These are phyloP conservation scores for Quadroppia sp. DNA, from an alignment of 2,888 invertebrate species.

Conservation along the genomic window DNA sequence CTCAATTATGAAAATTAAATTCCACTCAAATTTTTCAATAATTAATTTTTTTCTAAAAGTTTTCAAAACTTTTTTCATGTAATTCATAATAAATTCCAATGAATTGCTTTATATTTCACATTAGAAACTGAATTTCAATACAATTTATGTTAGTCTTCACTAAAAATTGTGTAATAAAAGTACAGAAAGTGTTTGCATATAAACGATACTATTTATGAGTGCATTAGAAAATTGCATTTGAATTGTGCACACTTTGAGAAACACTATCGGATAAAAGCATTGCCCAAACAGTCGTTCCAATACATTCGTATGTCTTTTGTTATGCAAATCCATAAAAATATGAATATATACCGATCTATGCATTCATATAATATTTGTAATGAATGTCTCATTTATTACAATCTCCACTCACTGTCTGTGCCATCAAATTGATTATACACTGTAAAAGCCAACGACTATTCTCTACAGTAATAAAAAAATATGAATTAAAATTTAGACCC, in stretches of 20 bases:
- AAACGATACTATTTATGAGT: slow-evolving; percentile 26
- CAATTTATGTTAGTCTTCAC: neutral
- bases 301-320: slow-evolving; percentile 23
- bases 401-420: neutral
- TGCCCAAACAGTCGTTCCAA: neutral
- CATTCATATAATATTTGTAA: slow-evolving; percentile 16
- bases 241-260: neutral
- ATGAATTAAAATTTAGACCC: neutral
- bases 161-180: slow-evolving; percentile 18
- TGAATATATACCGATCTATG: neutral
- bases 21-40: too few species aligned
- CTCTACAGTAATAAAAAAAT: neutral
- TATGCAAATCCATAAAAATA: slow-evolving; percentile 23
- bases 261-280: neutral
- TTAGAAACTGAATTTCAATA: slow-evolving; percentile 15
- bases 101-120: neutral
- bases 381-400: slow-evolving; percentile 15
- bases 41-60: too few species aligned
- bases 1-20: too few species aligned
- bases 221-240: slow-evolving; percentile 29
- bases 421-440: slow-evolving; percentile 6
- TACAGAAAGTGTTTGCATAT: slow-evolving; percentile 7
- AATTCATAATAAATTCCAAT: too few species aligned
- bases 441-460: neutral
- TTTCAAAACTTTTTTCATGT: too few species aligned